phyloP scores from a whole-genome alignment of 1,140 invertebrate genomes.

The Leptopilina clavipes region DNA sequence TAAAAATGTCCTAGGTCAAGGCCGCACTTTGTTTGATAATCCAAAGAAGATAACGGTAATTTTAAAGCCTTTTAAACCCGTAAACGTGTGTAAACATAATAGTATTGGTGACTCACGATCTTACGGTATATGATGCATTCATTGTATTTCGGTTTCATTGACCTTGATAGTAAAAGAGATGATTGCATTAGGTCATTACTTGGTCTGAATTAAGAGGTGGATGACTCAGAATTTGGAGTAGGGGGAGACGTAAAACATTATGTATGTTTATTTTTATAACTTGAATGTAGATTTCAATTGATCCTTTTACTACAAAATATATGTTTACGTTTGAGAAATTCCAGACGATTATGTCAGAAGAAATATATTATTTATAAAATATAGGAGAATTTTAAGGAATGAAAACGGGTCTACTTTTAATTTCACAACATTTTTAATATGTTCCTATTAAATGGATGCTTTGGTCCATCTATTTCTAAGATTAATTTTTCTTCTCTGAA shows the following conservation, averaged over 20 bases:
- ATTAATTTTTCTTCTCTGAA: too few relatives aligned
- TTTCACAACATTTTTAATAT: too few relatives aligned
- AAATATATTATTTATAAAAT: too few relatives aligned
- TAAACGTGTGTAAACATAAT: conserved; percentile 22
- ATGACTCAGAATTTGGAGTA: neutral
- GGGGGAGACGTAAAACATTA: neutral
- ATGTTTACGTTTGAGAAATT: neutral
- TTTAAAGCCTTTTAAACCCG: conserved; percentile 27
- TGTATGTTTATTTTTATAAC: neutral
- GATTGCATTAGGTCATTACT: conserved; percentile 31
- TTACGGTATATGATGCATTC: conserved; percentile 28
- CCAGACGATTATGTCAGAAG: neutral
- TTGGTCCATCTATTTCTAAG: too few relatives aligned
- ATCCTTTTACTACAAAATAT: neutral
- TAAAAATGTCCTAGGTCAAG: conserved; percentile 65
- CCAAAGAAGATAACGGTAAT: conserved; percentile 57
- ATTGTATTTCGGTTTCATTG: conserved; percentile 31
- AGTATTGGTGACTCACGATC: conserved; percentile 32
- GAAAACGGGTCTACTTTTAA: too few relatives aligned
- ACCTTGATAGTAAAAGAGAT: conserved; percentile 31
- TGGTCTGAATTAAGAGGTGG: conserved; percentile 24
- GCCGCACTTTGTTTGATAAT: conserved; percentile 59
- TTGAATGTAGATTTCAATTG: neutral
- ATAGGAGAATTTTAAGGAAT: too few relatives aligned
- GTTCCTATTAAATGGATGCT: too few relatives aligned